Conservation (phyloP, 2,888 invertebrate genomes). For the Crematogaster levior region DNA sequence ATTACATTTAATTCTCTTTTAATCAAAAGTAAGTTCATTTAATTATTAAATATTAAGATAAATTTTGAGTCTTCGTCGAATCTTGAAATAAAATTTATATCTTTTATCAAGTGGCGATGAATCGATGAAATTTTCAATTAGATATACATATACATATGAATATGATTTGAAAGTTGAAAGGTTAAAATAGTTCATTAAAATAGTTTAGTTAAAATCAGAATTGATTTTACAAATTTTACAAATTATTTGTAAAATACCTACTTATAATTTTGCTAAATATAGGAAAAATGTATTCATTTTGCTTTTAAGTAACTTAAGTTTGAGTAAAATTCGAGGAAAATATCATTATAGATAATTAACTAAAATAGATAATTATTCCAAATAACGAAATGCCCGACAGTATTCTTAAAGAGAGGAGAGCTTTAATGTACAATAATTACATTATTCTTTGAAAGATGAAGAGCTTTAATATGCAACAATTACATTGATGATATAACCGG, state of each 20-base stretch:
- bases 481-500: slow-evolving; percentile 1
- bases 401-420: too few species aligned
- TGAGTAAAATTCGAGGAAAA: not conserved
- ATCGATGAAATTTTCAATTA: not conserved
- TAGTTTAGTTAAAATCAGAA: not conserved
- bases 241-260: not conserved
- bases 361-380: not conserved
- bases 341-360: not conserved
- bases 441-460: too few species aligned
- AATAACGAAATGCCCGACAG: not conserved
- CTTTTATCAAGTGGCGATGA: not conserved
- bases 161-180: not conserved
- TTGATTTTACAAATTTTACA: not conserved
- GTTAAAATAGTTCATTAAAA: slow-evolving; percentile 10
- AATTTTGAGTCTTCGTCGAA: not conserved
- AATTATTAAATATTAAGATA: slow-evolving; percentile 1
- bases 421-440: too few species aligned
- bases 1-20: slow-evolving; percentile 15
- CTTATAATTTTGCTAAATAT: not conserved
- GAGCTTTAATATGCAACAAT: not conserved
- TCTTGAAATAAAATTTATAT: not conserved
- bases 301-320: not conserved
- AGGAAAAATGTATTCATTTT: not conserved
- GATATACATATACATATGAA: not conserved
- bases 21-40: slow-evolving; percentile 7